Conservation (phyloP, 2,888 invertebrate species). For the Platycheirus rosarum region DNA sequence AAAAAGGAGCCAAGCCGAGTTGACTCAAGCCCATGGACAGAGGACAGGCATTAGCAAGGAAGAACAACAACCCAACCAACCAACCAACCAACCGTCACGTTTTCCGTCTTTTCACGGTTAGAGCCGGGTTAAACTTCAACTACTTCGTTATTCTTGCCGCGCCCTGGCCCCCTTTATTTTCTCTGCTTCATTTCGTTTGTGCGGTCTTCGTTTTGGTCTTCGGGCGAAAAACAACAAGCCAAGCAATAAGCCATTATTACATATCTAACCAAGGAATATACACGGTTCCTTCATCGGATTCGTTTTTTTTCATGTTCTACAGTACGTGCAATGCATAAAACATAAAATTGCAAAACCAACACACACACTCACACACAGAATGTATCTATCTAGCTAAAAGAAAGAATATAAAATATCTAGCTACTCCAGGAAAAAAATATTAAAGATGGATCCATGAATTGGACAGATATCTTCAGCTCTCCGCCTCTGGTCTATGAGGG, state of each 20-base stretch:
- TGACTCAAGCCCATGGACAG: slow-evolving; percentile 6
- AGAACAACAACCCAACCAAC: slow-evolving; percentile 34
- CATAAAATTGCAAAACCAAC: slow-evolving; percentile 51
- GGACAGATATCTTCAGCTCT: slow-evolving; percentile 56
- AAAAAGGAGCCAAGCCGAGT: slow-evolving; percentile 32
- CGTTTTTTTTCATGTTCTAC: slow-evolving; percentile 18
- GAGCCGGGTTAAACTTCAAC: slow-evolving; percentile 23
- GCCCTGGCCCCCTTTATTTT: slow-evolving; percentile 50
- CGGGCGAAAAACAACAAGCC: slow-evolving; percentile 44
- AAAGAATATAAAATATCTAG: slow-evolving; percentile 55
- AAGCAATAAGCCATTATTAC: slow-evolving; percentile 70
- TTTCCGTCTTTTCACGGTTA: slow-evolving; percentile 70
- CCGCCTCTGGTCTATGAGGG: slow-evolving; percentile 13
- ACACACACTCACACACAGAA: slow-evolving; percentile 9
- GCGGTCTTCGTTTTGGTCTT: slow-evolving; percentile 59
- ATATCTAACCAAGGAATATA: slow-evolving; percentile 48
- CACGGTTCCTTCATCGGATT: slow-evolving; percentile 6
- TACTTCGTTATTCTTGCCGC: neutral
- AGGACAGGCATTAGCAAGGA: slow-evolving; percentile 6
- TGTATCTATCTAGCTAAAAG: slow-evolving; percentile 1
- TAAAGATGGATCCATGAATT: slow-evolving; percentile 72
- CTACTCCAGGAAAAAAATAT: slow-evolving; percentile 67
- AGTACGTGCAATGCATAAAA: slow-evolving; percentile 70
- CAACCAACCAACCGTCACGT: slow-evolving; percentile 59
- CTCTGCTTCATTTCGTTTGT: slow-evolving; percentile 68